A percentile compares a stretch with the other conserved stretches of the same genome.
Conservation (phyloP, 2,888 invertebrate species). For the Hypena proboscidalis region DNA sequence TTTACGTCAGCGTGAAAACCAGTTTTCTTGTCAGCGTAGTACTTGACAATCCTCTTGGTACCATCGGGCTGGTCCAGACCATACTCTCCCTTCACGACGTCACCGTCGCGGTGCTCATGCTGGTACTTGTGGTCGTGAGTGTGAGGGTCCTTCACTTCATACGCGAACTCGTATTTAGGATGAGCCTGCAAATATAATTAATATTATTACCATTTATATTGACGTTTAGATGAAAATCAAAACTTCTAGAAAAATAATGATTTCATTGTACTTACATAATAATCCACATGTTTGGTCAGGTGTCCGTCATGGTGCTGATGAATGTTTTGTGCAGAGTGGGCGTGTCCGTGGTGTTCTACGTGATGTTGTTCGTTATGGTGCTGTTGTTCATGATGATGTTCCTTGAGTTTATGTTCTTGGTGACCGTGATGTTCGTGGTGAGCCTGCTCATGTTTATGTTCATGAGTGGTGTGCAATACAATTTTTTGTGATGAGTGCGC, state of each 20-base stretch:
- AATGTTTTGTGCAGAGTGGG: constrained; percentile 50
- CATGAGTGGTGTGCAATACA: constrained; percentile 37
- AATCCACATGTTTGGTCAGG: constrained; percentile 33
- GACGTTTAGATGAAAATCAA: too few species aligned
- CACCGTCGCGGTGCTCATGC: constrained; percentile 78
- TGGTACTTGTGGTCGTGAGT: constrained; percentile 70
- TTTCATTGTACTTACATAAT: constrained; percentile 37
- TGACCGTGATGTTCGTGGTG: constrained; percentile 15
- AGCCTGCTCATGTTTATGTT: constrained; percentile 22
- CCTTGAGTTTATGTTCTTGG: constrained; percentile 19
- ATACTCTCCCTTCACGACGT: constrained; percentile 84
- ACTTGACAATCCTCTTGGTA: constrained; percentile 58
- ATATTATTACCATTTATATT: too few species aligned
- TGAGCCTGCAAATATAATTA: too few species aligned
- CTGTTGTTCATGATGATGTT: too few species aligned
- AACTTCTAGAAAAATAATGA: not conserved
- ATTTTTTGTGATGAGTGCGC: constrained; percentile 54
- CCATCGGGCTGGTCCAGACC: constrained; percentile 79
- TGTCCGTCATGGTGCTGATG: constrained; percentile 46
- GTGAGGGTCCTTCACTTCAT: constrained; percentile 71
- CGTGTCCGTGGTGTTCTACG: constrained; percentile 28
- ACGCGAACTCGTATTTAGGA: constrained; percentile 61
- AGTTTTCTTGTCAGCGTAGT: constrained; percentile 50
- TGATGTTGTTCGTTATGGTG: constrained; percentile 8
- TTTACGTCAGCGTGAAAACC: constrained; percentile 46